Conservation (phyloP, 2,797 vertebrate genomes). For the Lycodopsis pacificus region DNA sequence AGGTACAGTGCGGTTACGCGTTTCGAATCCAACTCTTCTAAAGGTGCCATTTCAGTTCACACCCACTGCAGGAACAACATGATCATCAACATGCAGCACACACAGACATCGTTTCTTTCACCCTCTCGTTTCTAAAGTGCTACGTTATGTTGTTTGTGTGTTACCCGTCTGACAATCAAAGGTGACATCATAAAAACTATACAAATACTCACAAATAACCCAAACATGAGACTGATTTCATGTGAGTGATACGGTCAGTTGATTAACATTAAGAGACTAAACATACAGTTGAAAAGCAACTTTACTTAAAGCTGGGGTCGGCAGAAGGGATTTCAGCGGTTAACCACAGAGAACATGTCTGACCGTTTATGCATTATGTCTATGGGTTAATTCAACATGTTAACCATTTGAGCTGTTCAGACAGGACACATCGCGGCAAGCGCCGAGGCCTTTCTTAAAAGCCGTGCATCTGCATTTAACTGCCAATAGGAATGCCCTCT, state of each 20-base stretch:
- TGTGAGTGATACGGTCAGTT: background rate
- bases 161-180: background rate
- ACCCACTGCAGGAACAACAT: slow-evolving; percentile 65
- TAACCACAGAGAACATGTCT: no score
- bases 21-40: slow-evolving; percentile 46
- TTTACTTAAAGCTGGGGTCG: background rate
- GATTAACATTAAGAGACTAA: background rate
- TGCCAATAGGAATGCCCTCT: background rate
- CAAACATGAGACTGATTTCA: background rate
- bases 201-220: background rate
- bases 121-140: background rate
- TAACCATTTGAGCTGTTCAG: no score
- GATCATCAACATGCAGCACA: slow-evolving; percentile 14
- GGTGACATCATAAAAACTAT: background rate
- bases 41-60: slow-evolving; percentile 49
- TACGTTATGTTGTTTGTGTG: background rate
- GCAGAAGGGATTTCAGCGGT: background rate
- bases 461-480: background rate
- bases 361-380: no score
- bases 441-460: background rate
- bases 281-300: background rate
- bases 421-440: no score
- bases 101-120: background rate
- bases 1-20: slow-evolving; percentile 38
- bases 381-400: no score